phyloP scores from a whole-genome alignment of 2,888 invertebrate genomes.

The Phytoseiulus persimilis region DNA sequence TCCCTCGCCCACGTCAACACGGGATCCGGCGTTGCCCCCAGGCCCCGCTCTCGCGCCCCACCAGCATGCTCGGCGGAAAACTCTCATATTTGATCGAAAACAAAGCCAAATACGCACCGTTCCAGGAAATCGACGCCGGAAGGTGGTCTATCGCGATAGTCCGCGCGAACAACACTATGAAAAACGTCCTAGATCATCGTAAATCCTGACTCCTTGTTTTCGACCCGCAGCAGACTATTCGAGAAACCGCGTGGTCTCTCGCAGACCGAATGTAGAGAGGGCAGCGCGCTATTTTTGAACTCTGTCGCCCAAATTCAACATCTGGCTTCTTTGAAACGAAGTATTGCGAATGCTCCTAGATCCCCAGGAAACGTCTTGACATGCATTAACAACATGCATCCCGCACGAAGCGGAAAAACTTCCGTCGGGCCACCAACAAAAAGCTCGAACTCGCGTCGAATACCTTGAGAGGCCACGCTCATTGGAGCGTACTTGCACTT shows the following conservation, averaged over 20 bases:
- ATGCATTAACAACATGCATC: too few species aligned
- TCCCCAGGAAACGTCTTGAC: background rate
- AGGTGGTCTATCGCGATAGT: background rate
- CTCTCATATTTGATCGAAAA: background rate
- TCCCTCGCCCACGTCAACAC: background rate
- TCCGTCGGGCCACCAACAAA: too few species aligned
- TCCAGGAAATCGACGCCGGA: background rate
- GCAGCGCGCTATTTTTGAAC: background rate
- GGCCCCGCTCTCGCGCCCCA: background rate
- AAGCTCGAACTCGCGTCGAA: background rate
- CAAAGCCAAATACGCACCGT: background rate
- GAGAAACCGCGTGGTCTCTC: constrained; percentile 5
- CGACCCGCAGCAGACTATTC: background rate
- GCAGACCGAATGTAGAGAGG: background rate
- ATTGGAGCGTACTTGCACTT: background rate
- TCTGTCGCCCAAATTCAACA: background rate
- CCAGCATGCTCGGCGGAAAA: background rate
- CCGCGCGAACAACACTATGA: background rate
- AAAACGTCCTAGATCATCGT: background rate
- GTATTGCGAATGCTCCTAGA: background rate
- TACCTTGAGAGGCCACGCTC: background rate
- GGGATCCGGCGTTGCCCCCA: background rate
- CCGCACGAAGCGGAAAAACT: too few species aligned
- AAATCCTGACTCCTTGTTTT: background rate
- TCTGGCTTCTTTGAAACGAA: background rate